Evolutionary conservation across 2,797 vertebrate genomes (phyloP).

Genomic region (Stomatorhinus walkeri): DNA sequence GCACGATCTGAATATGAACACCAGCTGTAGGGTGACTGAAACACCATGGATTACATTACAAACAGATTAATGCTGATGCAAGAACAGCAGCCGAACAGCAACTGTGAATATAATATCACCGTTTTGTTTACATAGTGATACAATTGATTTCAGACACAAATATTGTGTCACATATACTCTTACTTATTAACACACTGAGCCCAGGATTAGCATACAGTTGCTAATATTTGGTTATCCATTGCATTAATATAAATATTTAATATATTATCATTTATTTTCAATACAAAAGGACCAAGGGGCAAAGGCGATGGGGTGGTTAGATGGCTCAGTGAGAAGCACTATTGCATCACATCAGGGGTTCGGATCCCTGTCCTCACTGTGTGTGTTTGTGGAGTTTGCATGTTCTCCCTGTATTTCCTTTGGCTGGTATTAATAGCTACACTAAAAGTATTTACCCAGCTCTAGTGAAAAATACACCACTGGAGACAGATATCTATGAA

Average conservation of each 20-base stretch:
- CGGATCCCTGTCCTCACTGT: neutral
- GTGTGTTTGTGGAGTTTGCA: conserved; percentile 8
- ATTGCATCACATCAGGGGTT: neutral
- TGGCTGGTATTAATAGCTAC: conserved; percentile 19
- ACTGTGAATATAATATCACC: neutral
- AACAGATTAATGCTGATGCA: conserved; percentile 1
- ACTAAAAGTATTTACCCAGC: conserved; percentile 39
- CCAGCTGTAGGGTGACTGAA: neutral
- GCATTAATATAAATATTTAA: neutral
- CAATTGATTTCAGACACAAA: neutral
- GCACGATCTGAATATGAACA: neutral
- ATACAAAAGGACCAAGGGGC: neutral
- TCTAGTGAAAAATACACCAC: conserved; percentile 49
- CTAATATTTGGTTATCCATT: neutral
- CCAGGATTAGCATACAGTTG: neutral
- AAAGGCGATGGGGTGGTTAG: neutral
- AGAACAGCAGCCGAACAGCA: neutral
- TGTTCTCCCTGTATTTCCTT: conserved; percentile 37
- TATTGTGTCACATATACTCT: neutral
- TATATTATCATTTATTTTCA: neutral
- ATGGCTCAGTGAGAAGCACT: neutral
- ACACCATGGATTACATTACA: conserved; percentile 1
- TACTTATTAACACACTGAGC: neutral
- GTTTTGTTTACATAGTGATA: neutral
- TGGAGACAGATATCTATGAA: conserved; percentile 19